phyloP scores from a whole-genome alignment of 2,797 vertebrate species.

The Hyperoplus immaculatus region DNA sequence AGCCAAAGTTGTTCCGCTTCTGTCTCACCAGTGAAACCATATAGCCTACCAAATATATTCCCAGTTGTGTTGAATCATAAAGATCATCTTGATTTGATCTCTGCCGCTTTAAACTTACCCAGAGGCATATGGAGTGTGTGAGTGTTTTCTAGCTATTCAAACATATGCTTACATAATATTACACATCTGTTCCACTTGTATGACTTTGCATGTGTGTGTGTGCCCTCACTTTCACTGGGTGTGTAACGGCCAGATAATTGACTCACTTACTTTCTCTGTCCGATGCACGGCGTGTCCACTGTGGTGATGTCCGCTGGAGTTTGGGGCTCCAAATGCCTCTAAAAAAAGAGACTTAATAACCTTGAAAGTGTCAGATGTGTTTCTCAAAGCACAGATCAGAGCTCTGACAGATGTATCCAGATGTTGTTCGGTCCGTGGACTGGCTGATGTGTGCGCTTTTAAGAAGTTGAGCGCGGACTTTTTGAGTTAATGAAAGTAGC shows the following conservation, averaged over 20 bases:
- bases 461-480: neutral
- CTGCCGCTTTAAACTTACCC: slow-evolving; percentile 2
- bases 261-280: slow-evolving; percentile 48
- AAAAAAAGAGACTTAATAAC: neutral
- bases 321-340: neutral
- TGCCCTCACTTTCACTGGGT: slow-evolving; percentile 18
- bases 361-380: too few relatives aligned
- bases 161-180: neutral
- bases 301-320: neutral
- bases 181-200: slow-evolving; percentile 4
- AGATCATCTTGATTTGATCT: neutral
- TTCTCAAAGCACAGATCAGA: neutral
- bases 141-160: neutral
- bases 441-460: neutral
- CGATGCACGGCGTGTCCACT: neutral
- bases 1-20: slow-evolving; percentile 48
- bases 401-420: slow-evolving; percentile 45
- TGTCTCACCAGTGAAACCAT: slow-evolving; percentile 1
- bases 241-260: slow-evolving; percentile 1
- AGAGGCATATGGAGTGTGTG: too few relatives aligned
- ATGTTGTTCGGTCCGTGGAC: slow-evolving; percentile 4
- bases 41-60: neutral
- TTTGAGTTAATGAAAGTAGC: neutral
- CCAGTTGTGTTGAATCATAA: neutral
- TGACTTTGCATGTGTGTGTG: neutral